A percentile compares a stretch with the other conserved stretches of the same genome.
These are phyloP conservation scores for Elysia chlorotica DNA, from an alignment of 1,140 invertebrate genomes.

Conservation along the genomic window DNA sequence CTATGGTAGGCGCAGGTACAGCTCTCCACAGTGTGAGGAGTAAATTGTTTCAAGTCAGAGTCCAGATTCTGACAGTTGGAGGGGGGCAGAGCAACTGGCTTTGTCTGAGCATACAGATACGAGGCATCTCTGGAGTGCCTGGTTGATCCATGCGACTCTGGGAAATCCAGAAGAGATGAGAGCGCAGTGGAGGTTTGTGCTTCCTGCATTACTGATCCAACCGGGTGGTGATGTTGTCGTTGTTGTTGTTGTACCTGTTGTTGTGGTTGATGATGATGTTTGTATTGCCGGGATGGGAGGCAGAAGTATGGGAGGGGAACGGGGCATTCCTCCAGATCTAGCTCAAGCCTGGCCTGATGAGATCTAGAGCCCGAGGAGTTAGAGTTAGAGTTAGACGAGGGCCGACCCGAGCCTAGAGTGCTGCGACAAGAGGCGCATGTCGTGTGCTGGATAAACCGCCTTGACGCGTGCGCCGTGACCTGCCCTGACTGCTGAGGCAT, in stretches of 20 bases:
- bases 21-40: neutral
- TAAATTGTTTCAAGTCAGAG: too few relatives aligned
- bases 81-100: neutral
- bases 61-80: too few relatives aligned
- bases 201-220: neutral
- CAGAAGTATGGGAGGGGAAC: too few relatives aligned
- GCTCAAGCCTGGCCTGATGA: neutral
- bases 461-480: too few relatives aligned
- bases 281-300: neutral
- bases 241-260: too few relatives aligned
- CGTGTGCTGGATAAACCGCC: too few relatives aligned
- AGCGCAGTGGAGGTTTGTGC: neutral
- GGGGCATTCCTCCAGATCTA: too few relatives aligned
- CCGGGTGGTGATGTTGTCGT: too few relatives aligned
- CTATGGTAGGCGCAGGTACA: neutral
- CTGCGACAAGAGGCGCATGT: slow-evolving; percentile 44
- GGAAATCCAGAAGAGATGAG: neutral
- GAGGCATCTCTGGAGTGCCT: neutral
- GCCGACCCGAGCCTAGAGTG: slow-evolving; percentile 36
- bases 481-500: too few relatives aligned
- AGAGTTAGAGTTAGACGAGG: slow-evolving; percentile 29
- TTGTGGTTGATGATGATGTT: too few relatives aligned
- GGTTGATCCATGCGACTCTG: neutral
- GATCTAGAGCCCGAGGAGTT: slow-evolving; percentile 22
- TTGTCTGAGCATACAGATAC: neutral